Percentiles rank a stretch among this genome's conserved stretches.
phyloP scores from a whole-genome alignment of 2,888 invertebrate species.

The Clostera curtula region DNA sequence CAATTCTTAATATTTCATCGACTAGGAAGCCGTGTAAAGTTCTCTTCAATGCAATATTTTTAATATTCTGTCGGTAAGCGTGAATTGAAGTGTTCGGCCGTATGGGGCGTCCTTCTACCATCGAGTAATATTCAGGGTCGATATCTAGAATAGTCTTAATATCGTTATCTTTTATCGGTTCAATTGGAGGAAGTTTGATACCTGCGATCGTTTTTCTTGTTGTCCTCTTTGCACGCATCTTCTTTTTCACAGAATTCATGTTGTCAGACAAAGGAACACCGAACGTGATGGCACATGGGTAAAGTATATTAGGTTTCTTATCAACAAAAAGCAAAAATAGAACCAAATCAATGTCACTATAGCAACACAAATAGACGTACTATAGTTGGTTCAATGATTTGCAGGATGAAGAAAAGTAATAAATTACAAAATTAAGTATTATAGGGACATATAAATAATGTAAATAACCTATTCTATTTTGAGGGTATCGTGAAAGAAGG shows the following conservation, averaged over 20 bases:
- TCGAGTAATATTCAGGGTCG: conserved; percentile 77
- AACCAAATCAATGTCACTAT: conserved; percentile 46
- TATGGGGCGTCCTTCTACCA: conserved; percentile 76
- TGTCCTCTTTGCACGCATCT: conserved; percentile 32
- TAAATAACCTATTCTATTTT: too few relatives aligned
- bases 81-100: conserved; percentile 68
- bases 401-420: too few relatives aligned
- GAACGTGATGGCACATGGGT: too few relatives aligned
- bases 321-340: conserved; percentile 1
- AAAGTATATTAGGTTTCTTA: too few relatives aligned
- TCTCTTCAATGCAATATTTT: conserved; percentile 53
- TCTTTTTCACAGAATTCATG: conserved; percentile 25
- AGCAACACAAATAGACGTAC: conserved; percentile 33
- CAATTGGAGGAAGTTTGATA: conserved; percentile 58
- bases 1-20: conserved; percentile 61
- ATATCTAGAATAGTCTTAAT: conserved; percentile 75
- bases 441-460: too few relatives aligned
- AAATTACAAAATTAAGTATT: too few relatives aligned
- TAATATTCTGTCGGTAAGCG: conserved; percentile 71
- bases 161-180: conserved; percentile 29
- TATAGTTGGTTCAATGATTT: too few relatives aligned
- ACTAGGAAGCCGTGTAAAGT: conserved; percentile 49
- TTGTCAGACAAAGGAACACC: too few relatives aligned
- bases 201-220: conserved; percentile 41
- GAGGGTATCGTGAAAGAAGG: too few relatives aligned